A percentile compares a stretch with the other conserved stretches of the same genome.
Conservation (phyloP, 2,797 vertebrate species). For the Pseudomugil tenellus region DNA sequence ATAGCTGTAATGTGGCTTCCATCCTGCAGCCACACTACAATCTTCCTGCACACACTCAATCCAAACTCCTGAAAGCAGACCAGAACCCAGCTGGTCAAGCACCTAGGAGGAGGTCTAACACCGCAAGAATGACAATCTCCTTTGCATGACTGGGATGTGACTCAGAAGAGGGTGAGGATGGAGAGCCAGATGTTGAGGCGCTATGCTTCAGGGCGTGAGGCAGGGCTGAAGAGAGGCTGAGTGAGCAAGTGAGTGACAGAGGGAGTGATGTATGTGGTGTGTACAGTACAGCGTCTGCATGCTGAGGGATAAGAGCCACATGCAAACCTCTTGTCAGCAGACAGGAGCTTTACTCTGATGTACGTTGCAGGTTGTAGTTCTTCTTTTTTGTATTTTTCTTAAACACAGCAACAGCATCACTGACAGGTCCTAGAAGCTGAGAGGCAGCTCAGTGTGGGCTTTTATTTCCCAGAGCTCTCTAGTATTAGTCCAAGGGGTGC, state of each 20-base stretch:
- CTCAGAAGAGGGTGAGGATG: slow-evolving; percentile 56
- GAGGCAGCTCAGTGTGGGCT: slow-evolving; percentile 60
- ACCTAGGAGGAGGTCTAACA: slow-evolving; percentile 47
- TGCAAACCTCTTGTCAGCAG: slow-evolving; percentile 61
- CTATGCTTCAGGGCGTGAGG: slow-evolving; percentile 47
- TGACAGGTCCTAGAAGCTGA: slow-evolving; percentile 52
- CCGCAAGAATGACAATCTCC: slow-evolving; percentile 41
- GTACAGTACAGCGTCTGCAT: slow-evolving; percentile 29
- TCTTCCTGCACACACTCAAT: not conserved
- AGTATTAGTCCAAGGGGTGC: slow-evolving; percentile 57
- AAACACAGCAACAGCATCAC: slow-evolving; percentile 42
- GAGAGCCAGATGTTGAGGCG: slow-evolving; percentile 72
- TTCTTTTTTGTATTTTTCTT: not conserved
- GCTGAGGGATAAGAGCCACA: slow-evolving; percentile 49
- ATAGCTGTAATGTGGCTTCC: slow-evolving; percentile 28
- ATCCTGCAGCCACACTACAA: slow-evolving; percentile 6
- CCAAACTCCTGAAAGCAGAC: slow-evolving; percentile 28
- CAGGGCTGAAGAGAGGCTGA: slow-evolving; percentile 30
- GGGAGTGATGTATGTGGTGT: slow-evolving; percentile 31
- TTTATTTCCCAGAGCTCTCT: slow-evolving; percentile 61
- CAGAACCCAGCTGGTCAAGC: slow-evolving; percentile 51
- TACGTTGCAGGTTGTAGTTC: slow-evolving; percentile 20
- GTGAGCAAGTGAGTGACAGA: slow-evolving; percentile 56
- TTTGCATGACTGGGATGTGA: slow-evolving; percentile 57
- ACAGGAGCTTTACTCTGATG: slow-evolving; percentile 48